These are phyloP conservation scores for Brachionus rubens DNA, from an alignment of 1,140 invertebrate genomes.

Conservation along the genomic window DNA sequence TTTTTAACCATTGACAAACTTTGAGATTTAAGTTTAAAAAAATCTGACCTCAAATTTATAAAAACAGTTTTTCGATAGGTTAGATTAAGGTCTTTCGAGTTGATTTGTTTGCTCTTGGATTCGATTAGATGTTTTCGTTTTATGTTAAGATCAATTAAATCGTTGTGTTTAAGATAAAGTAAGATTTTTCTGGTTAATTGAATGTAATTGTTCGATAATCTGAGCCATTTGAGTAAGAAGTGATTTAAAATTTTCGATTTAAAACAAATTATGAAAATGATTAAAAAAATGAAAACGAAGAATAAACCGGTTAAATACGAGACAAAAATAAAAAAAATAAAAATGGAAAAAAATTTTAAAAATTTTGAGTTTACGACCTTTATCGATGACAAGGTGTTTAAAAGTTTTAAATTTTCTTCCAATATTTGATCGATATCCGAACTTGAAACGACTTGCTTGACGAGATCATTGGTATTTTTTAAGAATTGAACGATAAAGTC, in stretches of 20 bases:
- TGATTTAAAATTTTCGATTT: neutral
- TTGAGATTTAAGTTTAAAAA: neutral
- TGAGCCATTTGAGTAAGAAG: neutral
- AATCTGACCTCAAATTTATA: neutral
- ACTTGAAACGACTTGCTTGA: neutral
- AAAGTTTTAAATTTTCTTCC: neutral
- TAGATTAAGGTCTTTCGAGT: neutral
- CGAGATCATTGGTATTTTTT: neutral
- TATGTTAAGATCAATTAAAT: neutral
- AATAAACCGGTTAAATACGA: neutral
- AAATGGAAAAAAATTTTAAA: neutral
- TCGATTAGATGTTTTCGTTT: neutral
- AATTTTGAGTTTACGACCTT: neutral
- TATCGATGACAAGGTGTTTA: neutral
- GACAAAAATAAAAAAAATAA: neutral
- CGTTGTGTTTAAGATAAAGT: neutral
- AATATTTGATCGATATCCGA: neutral
- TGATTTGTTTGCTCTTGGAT: neutral
- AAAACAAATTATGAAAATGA: neutral
- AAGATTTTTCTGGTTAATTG: neutral
- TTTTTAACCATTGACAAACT: neutral
- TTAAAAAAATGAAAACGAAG: neutral
- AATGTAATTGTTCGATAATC: neutral
- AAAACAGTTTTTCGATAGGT: neutral
- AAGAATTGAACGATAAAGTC: neutral